These are phyloP conservation scores for Diacarnus erythraeanus DNA, from an alignment of 37 sponge, comb jelly and placozoan species.

Conservation along the genomic window DNA sequence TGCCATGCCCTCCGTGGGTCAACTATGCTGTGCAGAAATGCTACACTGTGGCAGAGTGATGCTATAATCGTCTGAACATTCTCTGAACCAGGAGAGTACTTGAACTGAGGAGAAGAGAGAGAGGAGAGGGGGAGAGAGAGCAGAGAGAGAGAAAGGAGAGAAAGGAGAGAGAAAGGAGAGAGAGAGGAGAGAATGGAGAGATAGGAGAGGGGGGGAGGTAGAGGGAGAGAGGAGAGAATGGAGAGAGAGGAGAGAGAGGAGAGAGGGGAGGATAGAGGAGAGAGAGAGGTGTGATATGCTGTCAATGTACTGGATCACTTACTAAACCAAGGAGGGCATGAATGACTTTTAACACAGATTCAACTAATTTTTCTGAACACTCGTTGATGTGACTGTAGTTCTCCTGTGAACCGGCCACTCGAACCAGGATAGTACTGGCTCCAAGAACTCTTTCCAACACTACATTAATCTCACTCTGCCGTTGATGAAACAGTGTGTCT, in stretches of 20 bases:
- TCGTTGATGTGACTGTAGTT: constrained; percentile 11
- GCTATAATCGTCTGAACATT: not conserved
- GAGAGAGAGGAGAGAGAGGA: not conserved
- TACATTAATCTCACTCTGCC: not conserved
- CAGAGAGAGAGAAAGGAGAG: not conserved
- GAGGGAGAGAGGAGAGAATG: constrained; percentile 7
- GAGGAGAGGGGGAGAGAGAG: not conserved
- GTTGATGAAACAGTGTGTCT: not conserved
- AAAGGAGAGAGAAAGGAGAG: constrained; percentile 1
- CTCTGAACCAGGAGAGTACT: not conserved
- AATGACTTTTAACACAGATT: not conserved
- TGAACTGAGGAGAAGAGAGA: constrained; percentile 6
- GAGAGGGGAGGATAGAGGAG: not conserved
- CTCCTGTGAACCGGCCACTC: constrained; percentile 15
- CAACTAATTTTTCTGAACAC: not conserved
- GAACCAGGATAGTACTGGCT: not conserved
- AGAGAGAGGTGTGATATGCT: too few relatives aligned
- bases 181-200: not conserved
- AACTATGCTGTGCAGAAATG: constrained; percentile 31
- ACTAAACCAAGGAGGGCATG: not conserved
- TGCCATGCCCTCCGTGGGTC: constrained; percentile 36
- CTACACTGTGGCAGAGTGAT: not conserved
- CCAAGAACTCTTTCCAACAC: not conserved
- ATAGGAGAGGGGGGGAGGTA: not conserved
- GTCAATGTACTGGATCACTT: too few relatives aligned